Percentiles rank a stretch among this genome's conserved stretches.
phyloP scores from a whole-genome alignment of 2,888 invertebrate genomes.

The Drosophila nigritarsus region DNA sequence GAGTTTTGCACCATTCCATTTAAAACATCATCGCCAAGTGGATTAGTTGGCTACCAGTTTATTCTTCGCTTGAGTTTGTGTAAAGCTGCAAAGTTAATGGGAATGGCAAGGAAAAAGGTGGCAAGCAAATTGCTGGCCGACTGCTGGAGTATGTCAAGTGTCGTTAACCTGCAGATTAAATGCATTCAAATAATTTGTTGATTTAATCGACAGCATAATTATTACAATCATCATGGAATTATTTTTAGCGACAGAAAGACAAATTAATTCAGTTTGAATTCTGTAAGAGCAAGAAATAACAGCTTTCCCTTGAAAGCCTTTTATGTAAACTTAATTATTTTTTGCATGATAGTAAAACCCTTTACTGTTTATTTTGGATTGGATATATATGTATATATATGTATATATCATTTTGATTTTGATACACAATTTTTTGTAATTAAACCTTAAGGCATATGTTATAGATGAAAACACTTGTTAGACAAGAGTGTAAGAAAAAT shows the following conservation, averaged over 20 bases:
- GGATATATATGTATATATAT: background rate
- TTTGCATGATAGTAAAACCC: background rate
- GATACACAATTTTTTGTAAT: background rate
- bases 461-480: background rate
- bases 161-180: conserved; percentile 11
- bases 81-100: conserved; percentile 39
- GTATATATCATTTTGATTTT: background rate
- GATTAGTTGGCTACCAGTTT: conserved; percentile 38
- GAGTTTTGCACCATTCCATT: conserved; percentile 1
- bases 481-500: background rate
- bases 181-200: conserved; percentile 7
- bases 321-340: background rate
- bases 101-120: conserved; percentile 24
- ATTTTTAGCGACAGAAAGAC: background rate
- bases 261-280: background rate
- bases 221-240: background rate
- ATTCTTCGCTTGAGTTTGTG: conserved; percentile 17
- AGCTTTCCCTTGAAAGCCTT: background rate
- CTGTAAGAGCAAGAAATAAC: background rate
- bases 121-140: conserved; percentile 24
- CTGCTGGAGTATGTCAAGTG: conserved; percentile 22
- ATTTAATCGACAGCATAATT: background rate
- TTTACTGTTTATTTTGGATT: background rate
- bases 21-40: conserved; percentile 34
- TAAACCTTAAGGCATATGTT: background rate